Conservation (phyloP, 2,797 vertebrate genomes). For the Rhabdomys pumilio region DNA sequence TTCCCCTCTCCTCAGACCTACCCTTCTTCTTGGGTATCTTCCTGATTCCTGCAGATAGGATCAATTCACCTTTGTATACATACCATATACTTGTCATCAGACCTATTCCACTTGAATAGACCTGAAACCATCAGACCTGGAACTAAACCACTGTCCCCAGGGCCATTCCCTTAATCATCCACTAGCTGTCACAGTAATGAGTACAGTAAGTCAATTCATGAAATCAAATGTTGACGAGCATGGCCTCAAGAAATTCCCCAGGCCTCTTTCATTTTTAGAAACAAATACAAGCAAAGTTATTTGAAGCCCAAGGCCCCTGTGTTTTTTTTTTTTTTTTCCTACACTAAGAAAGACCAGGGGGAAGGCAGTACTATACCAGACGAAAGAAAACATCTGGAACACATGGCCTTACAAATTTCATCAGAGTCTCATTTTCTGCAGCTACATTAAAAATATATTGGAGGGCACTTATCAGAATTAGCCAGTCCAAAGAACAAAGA, state of each 20-base stretch:
- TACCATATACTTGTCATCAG: not conserved
- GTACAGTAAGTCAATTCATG: not conserved
- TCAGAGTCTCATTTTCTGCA: not conserved
- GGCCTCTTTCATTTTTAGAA: conserved; percentile 41
- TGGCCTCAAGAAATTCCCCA: not conserved
- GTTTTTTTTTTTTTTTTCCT: not conserved
- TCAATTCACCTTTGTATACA: not conserved
- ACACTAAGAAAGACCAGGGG: not conserved
- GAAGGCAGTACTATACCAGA: not conserved
- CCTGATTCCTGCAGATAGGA: not conserved
- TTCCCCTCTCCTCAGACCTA: not conserved
- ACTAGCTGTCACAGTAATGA: not conserved
- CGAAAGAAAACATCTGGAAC: not conserved
- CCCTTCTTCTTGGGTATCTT: not conserved
- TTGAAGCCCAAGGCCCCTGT: not conserved
- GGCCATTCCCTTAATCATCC: not conserved
- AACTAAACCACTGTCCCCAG: not conserved
- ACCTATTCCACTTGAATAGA: too few species aligned
- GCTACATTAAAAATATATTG: conserved; percentile 1
- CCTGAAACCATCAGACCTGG: not conserved
- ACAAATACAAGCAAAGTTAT: not conserved
- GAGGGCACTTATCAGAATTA: not conserved
- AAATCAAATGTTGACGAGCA: not conserved
- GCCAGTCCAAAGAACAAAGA: not conserved
- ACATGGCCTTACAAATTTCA: not conserved